Evolutionary conservation across 1,140 invertebrate species (phyloP), one percentile per base, ranked within the genome.

Genomic region (Solenopsis fugax): DNA sequence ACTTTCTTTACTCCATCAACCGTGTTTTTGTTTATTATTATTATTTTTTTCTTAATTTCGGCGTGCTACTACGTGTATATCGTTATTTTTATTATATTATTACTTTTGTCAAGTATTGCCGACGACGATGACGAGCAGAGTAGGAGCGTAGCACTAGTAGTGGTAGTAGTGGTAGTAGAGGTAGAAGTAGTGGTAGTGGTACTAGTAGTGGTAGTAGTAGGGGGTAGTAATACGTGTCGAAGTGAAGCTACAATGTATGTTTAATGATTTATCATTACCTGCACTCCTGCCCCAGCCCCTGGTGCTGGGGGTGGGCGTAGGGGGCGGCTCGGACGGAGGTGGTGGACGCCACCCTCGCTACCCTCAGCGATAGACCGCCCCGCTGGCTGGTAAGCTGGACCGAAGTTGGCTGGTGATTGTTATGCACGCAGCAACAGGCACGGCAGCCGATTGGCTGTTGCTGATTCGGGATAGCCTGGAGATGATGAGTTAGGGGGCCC

Each of bases 311-410:
- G 93, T 95, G 94, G 93, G 94, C 93, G 95, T 95, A 95, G 94
- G 95, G 95, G 93, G 94, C 94, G 92, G 94, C 94, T 93, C 94
- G 95, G 93, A 95, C 94, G 93, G 95, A 95, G 94, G 95, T 95
- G 94, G 94, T 95, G 94, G 95, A 95, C 94, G 94, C 95, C 95
- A 95, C 94, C 95, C 95, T 95, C 93, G 95, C 94, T 93, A 95
- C 95, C 94, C 95, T 94, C 93, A 95, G 92, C 91, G 95, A 95
- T 90, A 95, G 92, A 91, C 94, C 95, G 92, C 94, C 92, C 90
- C 95, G 94, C 92, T 95, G 94, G 87, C 93, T 95, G 85, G 93
- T 93, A 82, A 95, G 94, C 90, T 95, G 95, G 69, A 95, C 94
- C 90, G 92, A 91, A 87, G 90, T 58, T 89, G 90, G 88, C 92